Evolutionary conservation across 1,140 invertebrate genomes (phyloP).

Genomic region (Globodera rostochiensis): DNA sequence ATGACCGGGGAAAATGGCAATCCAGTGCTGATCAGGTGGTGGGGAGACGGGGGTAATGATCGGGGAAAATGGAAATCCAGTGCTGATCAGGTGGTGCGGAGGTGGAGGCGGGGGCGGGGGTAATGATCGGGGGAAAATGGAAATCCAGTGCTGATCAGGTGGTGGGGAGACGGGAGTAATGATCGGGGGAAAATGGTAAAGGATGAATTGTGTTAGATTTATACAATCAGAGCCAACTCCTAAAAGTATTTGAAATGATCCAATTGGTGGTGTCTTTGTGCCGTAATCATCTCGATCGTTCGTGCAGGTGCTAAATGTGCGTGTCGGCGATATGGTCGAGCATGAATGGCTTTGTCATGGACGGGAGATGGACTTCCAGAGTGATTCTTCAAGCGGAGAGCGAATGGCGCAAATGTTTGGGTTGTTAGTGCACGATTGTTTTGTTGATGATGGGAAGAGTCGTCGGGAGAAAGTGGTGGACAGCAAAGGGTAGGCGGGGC

Average conservation of each 20-base stretch:
- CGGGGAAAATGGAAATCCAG: too few relatives aligned
- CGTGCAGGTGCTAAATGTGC: constrained; percentile 33
- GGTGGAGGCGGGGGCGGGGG: too few relatives aligned
- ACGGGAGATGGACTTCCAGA: constrained; percentile 9
- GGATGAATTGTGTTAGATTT: too few relatives aligned
- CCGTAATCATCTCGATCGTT: background rate
- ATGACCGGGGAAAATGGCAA: background rate
- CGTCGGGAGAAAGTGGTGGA: constrained; percentile 31
- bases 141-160: too few relatives aligned
- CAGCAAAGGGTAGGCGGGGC: constrained; percentile 22
- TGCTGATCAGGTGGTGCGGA: too few relatives aligned
- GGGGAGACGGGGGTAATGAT: too few relatives aligned
- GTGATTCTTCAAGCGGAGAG: background rate
- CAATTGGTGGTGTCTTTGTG: background rate
- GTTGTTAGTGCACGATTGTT: constrained; percentile 38
- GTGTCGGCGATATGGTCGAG: constrained; percentile 38
- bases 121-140: too few relatives aligned
- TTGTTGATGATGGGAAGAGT: constrained; percentile 36
- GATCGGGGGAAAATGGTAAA: background rate
- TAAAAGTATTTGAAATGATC: background rate
- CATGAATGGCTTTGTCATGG: constrained; percentile 42
- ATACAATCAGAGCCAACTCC: too few relatives aligned
- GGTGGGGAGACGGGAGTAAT: too few relatives aligned
- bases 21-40: background rate
- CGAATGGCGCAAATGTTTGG: constrained; percentile 24